Evolutionary conservation across 2,797 vertebrate species (phyloP).

Genomic region (Schizopygopsis malacanthus): DNA sequence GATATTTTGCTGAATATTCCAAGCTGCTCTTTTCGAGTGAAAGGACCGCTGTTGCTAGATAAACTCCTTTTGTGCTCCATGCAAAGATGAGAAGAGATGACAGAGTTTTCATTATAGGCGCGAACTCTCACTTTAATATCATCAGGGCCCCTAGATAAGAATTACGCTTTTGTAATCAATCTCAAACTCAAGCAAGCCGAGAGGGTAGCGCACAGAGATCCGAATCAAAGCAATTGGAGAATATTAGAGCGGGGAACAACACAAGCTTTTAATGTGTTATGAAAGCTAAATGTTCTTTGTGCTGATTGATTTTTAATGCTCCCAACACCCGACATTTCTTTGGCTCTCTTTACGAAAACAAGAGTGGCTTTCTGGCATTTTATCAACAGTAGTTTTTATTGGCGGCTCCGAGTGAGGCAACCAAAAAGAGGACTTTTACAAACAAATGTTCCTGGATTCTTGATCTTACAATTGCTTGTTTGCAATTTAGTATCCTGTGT

Average conservation of each 20-base stretch:
- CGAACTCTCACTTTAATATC: constrained; percentile 26
- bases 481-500: neutral
- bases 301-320: constrained; percentile 50
- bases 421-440: neutral
- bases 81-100: constrained; percentile 14
- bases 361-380: constrained; percentile 22
- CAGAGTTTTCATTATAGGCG: constrained; percentile 32
- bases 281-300: constrained; percentile 40
- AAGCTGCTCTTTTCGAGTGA: neutral
- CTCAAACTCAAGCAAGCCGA: constrained; percentile 24
- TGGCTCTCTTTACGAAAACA: constrained; percentile 1
- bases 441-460: neutral
- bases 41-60: neutral
- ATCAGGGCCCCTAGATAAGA: constrained; percentile 28
- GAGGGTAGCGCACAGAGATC: constrained; percentile 10
- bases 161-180: constrained; percentile 30
- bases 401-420: neutral
- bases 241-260: constrained; percentile 33
- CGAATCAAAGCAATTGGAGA: constrained; percentile 31
- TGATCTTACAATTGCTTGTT: neutral
- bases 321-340: neutral
- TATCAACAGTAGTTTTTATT: too few relatives aligned
- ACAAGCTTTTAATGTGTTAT: constrained; percentile 42
- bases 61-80: constrained; percentile 13
- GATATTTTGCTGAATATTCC: neutral